Base-by-base conservation (phyloP, 1,140 invertebrate species). In the Lamellibrachia luymesi region DNA sequence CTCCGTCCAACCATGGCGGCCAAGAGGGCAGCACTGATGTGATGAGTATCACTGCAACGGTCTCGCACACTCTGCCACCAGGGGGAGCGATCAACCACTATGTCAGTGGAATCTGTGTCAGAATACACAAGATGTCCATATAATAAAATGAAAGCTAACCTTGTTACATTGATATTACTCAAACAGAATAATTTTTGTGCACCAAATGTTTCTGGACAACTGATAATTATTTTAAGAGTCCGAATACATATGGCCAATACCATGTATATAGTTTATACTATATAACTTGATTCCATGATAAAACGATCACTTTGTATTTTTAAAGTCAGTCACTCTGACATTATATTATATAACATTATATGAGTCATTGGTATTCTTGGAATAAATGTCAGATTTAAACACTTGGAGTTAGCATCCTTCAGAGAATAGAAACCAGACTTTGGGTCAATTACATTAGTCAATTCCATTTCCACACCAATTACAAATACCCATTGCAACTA, bases 21-120 rank as follows among this genome's bases (percentile, higher is more conserved):
- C 38, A 95, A 93, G 91, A 94, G 96, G 5, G 95, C 95, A 17
- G 96, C 93, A 56, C 93, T 93, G 91, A 94, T 94, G 91, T 95
- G 94, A 7, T 94, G 94, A 25, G 95, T 95, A 50, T 95, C 94
- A 27, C 93, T 94, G 92, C 95, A 95, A 8, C 94, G 89, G 51
- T 95, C 95, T 92, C 96, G 92, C 7, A 96, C 94, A 80, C 94
- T 94, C 93, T 95, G 94, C 96, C 96, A 96, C 95, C 96, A 96
- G 2, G 95, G 94, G 13, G 96, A 96, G 51, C 91, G 92, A 89
- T 95, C 95, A 52, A 95, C 95, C 10, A 95, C 51, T 10, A 95
- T 94, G 52, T 95, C 94, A 91, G 92, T 94, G 27, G 93, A 94
- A 91, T 95, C 95, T 96, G 93, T 51, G 50, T 2, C n/a, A 25